A percentile compares a stretch with the other conserved stretches of the same genome.
Conservation (phyloP, 2,797 vertebrate genomes). For the Coluber constrictor region DNA sequence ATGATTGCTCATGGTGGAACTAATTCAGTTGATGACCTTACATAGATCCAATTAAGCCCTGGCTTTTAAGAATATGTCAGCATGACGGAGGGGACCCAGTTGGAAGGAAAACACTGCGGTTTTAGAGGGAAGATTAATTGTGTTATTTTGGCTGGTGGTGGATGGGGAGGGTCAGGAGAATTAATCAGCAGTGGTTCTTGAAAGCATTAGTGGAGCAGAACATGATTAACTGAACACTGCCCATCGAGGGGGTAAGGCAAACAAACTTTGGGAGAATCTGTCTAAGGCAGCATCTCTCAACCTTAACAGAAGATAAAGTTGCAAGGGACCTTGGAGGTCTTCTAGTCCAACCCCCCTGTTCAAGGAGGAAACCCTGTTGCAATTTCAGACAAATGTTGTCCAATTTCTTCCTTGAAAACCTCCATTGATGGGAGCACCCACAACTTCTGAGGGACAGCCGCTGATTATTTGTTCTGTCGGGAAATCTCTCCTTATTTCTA, state of each 20-base stretch:
- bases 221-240: neutral
- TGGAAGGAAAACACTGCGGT: slow-evolving; percentile 14
- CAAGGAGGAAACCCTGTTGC: neutral
- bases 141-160: slow-evolving; percentile 26
- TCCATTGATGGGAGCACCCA: too few relatives aligned
- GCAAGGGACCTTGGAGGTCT: neutral
- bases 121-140: slow-evolving; percentile 8
- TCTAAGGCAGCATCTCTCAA: neutral
- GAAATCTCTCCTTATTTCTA: too few relatives aligned
- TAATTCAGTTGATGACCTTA: slow-evolving; percentile 61
- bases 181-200: slow-evolving; percentile 35
- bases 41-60: slow-evolving; percentile 62
- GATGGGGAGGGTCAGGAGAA: neutral
- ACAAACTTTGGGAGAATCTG: neutral
- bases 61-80: slow-evolving; percentile 50
- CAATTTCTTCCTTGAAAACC: too few relatives aligned
- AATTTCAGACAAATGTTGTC: too few relatives aligned
- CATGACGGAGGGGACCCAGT: neutral
- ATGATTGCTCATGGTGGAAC: slow-evolving; percentile 59
- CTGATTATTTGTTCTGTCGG: too few relatives aligned
- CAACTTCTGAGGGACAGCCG: too few relatives aligned
- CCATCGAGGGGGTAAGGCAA: neutral
- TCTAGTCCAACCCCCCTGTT: neutral
- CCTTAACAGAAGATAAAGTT: neutral
- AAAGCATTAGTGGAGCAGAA: neutral